Base-by-base conservation (phyloP, 2,888 invertebrate species). In the Pantelozetes paolii region DNA sequence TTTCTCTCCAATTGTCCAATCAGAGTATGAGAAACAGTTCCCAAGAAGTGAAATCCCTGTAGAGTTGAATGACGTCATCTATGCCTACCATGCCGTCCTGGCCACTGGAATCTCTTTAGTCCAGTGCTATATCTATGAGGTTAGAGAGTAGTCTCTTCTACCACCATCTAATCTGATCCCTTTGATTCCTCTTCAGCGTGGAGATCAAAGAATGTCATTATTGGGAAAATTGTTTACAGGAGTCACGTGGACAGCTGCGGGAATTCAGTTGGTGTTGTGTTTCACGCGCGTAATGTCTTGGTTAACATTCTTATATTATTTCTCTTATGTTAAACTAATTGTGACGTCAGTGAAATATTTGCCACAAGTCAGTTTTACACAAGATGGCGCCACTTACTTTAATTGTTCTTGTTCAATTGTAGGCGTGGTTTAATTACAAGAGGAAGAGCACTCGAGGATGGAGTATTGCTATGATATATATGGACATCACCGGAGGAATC, bases 341-440 rank as follows among this genome's bases (percentile, higher is more conserved):
- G 95, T 99, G 78, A 98, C 98, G 0, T 86, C 97, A 76, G 93
- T 96, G 79, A 99, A 99, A 86, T 99, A 98, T 82, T 86, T 98
- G 75, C 99, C 99, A 11, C 99, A 99, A 89, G 94, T 94, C 81
- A 82, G 82, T 64, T 20, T n/a, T 30, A n/a, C 9, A n/a, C 20
- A 50, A 6, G 18, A 50, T 11, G 8, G 20, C 5, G 18, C 8
- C 11, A 5, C 11, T 30, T 20, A 5, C 3, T 54, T 23, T 13
- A 54, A 54, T 23, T 13, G 18, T 30, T 50, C 6, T 50, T 40
- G 2, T 18, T 3, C 2, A 11, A n/a, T 40, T 72, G 0, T 42
- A 74, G 54, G 18, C 23, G 3, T 62, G 6, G 73, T 73, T 78
- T 75, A 75, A 26, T 84, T 77, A 85, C 84, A 88, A 88, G 80